Base-by-base conservation (phyloP, 2,888 invertebrate species). In the Stenichneumon culpator region DNA sequence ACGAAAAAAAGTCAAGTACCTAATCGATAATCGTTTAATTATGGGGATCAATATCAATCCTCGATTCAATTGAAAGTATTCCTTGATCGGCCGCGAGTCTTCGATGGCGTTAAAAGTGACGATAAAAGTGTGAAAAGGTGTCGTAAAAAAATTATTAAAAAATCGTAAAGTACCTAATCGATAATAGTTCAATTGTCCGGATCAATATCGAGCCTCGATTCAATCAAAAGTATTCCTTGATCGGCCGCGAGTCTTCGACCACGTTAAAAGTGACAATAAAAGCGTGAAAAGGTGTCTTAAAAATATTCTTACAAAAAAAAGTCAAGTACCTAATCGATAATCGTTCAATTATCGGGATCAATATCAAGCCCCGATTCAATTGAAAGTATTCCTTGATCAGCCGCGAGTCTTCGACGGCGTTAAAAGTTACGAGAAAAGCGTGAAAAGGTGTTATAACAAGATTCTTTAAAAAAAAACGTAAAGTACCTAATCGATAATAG, bases 341-440 rank as follows among this genome's bases (percentile, higher is more conserved):
- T 22, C 19, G 9, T 54, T 16, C 5, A 11, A 25, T 54, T 4
- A 7, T 54, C 22, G 5, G 25, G 25, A 44, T 28, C 52, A 32
- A 32, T 70, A 52, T 52, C 69, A 50, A 70, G 16, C 32, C n/a
- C 25, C 32, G 52, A 52, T 44, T 44, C 69, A 70, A 72, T 72
- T 54, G n/a, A n/a, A n/a, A 19, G n/a, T 16, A 5, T 16, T 28
- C 3, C 25, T 1, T 28, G 25, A 28, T 50, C 25, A 3, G 25
- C 3, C 2, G 25, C 25, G 25, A 1, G 25, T 28, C 25, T 1
- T 2, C 25, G 25, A 28, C 25, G 2, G 25, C 25, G 25, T 28
- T 28, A 19, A 11, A 54, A 54, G 5, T 19, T 4, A 22, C 25
- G 52, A 67, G 3, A n/a, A 22, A 36, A 28, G 0, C 60, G 60